These are phyloP conservation scores for Agriopis marginaria DNA, from an alignment of 2,888 invertebrate species.

Conservation along the genomic window DNA sequence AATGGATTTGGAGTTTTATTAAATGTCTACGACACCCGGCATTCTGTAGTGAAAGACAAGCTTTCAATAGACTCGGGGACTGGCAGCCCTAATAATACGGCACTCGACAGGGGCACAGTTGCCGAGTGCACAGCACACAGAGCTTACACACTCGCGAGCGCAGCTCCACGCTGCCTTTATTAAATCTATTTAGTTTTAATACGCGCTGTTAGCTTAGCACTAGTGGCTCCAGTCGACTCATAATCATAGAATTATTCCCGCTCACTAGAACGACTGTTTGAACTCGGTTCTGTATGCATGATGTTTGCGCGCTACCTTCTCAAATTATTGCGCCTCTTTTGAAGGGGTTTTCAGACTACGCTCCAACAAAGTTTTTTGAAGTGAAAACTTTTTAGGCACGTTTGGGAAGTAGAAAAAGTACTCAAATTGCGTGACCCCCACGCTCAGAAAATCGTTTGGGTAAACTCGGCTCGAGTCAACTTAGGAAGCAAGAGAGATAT, in stretches of 20 bases:
- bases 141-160: conserved; percentile 10
- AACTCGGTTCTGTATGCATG: conserved; percentile 5
- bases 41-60: too few relatives aligned
- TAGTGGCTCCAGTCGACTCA: not conserved
- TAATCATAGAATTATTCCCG: conserved; percentile 1
- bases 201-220: conserved; percentile 15
- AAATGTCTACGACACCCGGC: too few relatives aligned
- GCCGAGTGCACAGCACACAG: conserved; percentile 22
- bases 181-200: conserved; percentile 31
- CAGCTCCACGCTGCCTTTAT: conserved; percentile 32
- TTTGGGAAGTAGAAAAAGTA: too few relatives aligned
- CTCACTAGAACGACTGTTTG: not conserved
- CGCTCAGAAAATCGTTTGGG: too few relatives aligned
- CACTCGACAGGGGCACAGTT: conserved; percentile 22
- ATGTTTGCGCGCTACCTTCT: not conserved
- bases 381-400: too few relatives aligned
- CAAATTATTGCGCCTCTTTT: not conserved
- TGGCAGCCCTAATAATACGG: conserved; percentile 25
- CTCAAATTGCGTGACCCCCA: too few relatives aligned
- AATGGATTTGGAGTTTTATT: too few relatives aligned
- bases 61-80: too few relatives aligned
- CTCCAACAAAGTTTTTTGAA: too few relatives aligned
- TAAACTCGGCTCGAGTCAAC: too few relatives aligned
- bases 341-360: not conserved
- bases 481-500: too few relatives aligned